Percentiles rank a stretch among this genome's conserved stretches.
Conservation (phyloP, 2,888 invertebrate genomes). For the Nasonia oneida region DNA sequence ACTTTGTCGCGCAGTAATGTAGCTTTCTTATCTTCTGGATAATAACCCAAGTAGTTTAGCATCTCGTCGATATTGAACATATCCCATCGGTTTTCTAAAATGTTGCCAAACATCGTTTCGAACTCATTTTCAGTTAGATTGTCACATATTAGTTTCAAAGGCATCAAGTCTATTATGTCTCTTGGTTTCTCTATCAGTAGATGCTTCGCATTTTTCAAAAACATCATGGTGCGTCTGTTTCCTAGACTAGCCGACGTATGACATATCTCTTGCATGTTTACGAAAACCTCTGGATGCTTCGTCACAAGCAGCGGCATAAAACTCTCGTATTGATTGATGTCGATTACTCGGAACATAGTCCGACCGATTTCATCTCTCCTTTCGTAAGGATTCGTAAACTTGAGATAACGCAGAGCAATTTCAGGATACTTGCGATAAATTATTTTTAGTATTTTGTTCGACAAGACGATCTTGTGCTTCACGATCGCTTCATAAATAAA, state of each 20-base stretch:
- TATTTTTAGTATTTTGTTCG: conserved; percentile 60
- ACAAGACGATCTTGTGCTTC: conserved; percentile 62
- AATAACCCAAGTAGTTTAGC: conserved; percentile 65
- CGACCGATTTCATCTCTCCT: conserved; percentile 42
- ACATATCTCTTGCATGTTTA: conserved; percentile 43
- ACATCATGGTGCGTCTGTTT: conserved; percentile 65
- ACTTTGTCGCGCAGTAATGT: conserved; percentile 67
- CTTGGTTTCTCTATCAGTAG: conserved; percentile 66
- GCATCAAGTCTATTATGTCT: conserved; percentile 65
- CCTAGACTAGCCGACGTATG: conserved; percentile 62
- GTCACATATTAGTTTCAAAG: conserved; percentile 65
- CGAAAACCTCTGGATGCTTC: conserved; percentile 66
- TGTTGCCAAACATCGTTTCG: conserved; percentile 66
- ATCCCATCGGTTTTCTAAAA: conserved; percentile 63
- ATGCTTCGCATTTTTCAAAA: conserved; percentile 67
- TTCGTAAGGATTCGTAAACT: conserved; percentile 59
- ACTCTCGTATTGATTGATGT: conserved; percentile 56
- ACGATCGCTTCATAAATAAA: conserved; percentile 68
- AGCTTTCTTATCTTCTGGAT: conserved; percentile 65
- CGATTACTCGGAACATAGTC: conserved; percentile 52
- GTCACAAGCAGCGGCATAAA: conserved; percentile 69
- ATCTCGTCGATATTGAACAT: conserved; percentile 54
- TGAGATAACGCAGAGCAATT: conserved; percentile 70
- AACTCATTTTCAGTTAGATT: conserved; percentile 66
- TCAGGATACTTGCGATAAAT: conserved; percentile 70